Conservation (phyloP, 2,113 vertebrate genomes). For the Myodes glareolus region DNA sequence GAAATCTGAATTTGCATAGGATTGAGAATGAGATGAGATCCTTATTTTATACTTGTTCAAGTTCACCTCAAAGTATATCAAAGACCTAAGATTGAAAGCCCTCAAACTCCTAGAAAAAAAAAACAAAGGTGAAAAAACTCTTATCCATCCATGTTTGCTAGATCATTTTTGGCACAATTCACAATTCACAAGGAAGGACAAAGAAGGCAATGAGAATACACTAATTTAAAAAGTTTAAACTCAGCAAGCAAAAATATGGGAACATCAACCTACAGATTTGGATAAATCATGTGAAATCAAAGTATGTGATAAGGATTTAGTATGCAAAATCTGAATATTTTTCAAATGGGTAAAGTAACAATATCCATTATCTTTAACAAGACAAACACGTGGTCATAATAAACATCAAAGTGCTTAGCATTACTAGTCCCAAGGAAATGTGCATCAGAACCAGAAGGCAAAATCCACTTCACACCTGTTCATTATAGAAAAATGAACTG, state of each 20-base stretch:
- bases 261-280: not conserved
- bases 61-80: not conserved
- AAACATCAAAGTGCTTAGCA: not conserved
- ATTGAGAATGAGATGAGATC: not conserved
- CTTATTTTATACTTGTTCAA: not conserved
- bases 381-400: not conserved
- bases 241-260: not conserved
- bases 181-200: not conserved
- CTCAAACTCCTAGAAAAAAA: not conserved
- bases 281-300: not conserved
- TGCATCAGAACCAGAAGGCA: not conserved
- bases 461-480: not conserved
- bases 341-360: not conserved
- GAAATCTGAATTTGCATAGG: not conserved
- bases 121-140: not conserved
- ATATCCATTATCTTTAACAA: not conserved
- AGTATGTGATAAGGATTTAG: not conserved
- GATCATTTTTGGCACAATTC: not conserved
- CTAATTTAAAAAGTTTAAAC: not conserved
- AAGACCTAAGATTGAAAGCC: not conserved
- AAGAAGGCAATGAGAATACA: not conserved
- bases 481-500: not conserved
- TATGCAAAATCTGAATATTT: not conserved
- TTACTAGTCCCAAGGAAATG: not conserved
- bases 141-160: no score